These are phyloP conservation scores for Tachystola acroxantha DNA, from an alignment of 2,888 invertebrate genomes.

Conservation along the genomic window DNA sequence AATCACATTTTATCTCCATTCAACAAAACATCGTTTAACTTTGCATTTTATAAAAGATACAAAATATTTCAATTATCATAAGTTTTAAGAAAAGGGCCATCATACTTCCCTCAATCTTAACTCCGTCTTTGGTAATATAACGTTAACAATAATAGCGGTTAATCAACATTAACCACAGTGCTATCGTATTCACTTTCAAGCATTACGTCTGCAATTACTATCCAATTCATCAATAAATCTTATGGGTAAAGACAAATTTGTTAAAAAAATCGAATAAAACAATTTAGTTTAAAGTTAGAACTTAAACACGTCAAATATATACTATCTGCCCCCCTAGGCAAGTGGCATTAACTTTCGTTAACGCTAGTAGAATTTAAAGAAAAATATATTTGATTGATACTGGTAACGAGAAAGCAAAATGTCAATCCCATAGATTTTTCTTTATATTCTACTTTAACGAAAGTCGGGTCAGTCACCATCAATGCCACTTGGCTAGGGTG, in stretches of 20 bases:
- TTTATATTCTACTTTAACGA: too few species aligned
- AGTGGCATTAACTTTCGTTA: too few species aligned
- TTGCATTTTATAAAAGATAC: constrained; percentile 71
- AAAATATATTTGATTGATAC: too few species aligned
- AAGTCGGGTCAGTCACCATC: too few species aligned
- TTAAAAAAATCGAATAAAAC: neutral
- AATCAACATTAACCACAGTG: constrained; percentile 38
- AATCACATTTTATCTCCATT: constrained; percentile 65
- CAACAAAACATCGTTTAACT: constrained; percentile 59
- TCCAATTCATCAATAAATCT: constrained; percentile 3
- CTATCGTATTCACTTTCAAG: constrained; percentile 12
- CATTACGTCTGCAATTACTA: constrained; percentile 11
- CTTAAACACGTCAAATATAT: constrained; percentile 29
- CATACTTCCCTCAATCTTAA: constrained; percentile 45
- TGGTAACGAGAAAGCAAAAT: too few species aligned
- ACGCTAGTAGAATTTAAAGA: too few species aligned
- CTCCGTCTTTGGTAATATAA: constrained; percentile 74
- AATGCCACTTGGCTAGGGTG: too few species aligned
- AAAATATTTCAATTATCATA: constrained; percentile 64
- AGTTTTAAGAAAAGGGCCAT: constrained; percentile 60
- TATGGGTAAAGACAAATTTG: neutral
- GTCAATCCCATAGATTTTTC: too few species aligned
- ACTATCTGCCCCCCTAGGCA: too few species aligned
- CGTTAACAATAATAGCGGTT: constrained; percentile 63
- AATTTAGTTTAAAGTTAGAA: constrained; percentile 17